Evolutionary conservation across 2,888 invertebrate species (phyloP).

Genomic region (Mellilla xanthometata): DNA sequence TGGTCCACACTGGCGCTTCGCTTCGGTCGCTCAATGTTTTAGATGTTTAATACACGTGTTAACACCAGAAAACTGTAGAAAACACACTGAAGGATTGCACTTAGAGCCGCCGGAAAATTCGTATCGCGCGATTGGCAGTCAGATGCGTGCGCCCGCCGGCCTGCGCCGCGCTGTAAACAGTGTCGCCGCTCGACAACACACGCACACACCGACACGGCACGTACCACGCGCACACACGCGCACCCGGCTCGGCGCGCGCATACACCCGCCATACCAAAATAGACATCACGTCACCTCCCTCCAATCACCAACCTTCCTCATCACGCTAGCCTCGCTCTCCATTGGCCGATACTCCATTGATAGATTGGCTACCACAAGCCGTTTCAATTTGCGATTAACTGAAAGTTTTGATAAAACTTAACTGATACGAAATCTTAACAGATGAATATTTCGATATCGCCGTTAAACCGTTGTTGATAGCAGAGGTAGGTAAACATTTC

Average conservation of each 20-base stretch:
- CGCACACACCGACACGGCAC: conserved; percentile 58
- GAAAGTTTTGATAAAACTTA: conserved; percentile 75
- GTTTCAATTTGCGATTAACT: conserved; percentile 77
- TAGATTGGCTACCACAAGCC: conserved; percentile 68
- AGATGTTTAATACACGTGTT: conserved; percentile 58
- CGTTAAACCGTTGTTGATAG: conserved; percentile 18
- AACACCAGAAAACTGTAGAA: conserved; percentile 66
- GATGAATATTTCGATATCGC: conserved; percentile 49
- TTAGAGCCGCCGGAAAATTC: conserved; percentile 70
- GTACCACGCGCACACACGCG: conserved; percentile 50
- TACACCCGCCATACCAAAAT: conserved; percentile 64
- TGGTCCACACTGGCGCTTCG: conserved; percentile 42
- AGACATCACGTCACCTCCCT: conserved; percentile 66
- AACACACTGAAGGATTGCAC: conserved; percentile 69
- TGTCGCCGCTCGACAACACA: conserved; percentile 71
- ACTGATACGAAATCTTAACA: conserved; percentile 70
- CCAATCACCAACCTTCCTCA: conserved; percentile 56
- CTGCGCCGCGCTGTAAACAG: conserved; percentile 82
- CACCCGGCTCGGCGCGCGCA: conserved; percentile 58
- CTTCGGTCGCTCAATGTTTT: conserved; percentile 53
- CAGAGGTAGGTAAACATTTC: conserved; percentile 10
- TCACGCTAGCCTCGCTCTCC: conserved; percentile 56
- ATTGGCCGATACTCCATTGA: conserved; percentile 71
- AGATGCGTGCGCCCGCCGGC: conserved; percentile 86
- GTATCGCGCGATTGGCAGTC: conserved; percentile 58